Percentiles rank a stretch among this genome's conserved stretches.
Conservation (phyloP, 2,888 invertebrate species). For the Lobophora halterata region DNA sequence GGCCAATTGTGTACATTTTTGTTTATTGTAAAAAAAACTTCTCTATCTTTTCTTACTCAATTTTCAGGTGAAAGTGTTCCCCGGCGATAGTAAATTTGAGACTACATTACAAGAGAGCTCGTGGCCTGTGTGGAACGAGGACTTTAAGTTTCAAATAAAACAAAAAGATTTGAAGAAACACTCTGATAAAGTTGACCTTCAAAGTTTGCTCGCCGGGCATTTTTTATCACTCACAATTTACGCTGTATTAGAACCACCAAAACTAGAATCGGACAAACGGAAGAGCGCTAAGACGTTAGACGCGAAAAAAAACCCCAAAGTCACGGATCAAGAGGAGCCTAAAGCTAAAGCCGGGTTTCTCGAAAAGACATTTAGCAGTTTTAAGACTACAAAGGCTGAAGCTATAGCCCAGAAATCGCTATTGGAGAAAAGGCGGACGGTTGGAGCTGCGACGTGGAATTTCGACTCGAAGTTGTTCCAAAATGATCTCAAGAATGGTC, state of each 20-base stretch:
- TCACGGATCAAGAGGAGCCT: constrained; percentile 67
- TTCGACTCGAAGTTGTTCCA: constrained; percentile 83
- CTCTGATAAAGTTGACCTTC: constrained; percentile 72
- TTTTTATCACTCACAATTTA: constrained; percentile 86
- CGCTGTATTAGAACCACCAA: constrained; percentile 83
- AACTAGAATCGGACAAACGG: constrained; percentile 60
- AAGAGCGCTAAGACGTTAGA: constrained; percentile 59
- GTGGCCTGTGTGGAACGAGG: constrained; percentile 91
- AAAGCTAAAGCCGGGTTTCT: constrained; percentile 76
- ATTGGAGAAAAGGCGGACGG: constrained; percentile 83
- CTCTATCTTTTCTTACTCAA: constrained; percentile 2
- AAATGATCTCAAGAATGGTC: constrained; percentile 80
- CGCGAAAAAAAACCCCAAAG: constrained; percentile 55
- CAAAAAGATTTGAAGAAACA: constrained; percentile 75
- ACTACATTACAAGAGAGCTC: constrained; percentile 87
- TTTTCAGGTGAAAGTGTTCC: constrained; percentile 88
- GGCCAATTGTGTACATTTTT: too few species aligned
- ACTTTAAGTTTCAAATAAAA: constrained; percentile 85
- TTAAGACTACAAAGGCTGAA: constrained; percentile 68
- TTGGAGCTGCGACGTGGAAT: constrained; percentile 85
- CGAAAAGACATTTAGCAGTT: constrained; percentile 73
- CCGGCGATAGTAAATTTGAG: constrained; percentile 88
- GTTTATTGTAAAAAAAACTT: background rate
- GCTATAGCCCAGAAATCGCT: constrained; percentile 69
- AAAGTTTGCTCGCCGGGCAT: constrained; percentile 82